phyloP scores from a whole-genome alignment of 2,888 invertebrate species.

The Tryphoninae sp. region DNA sequence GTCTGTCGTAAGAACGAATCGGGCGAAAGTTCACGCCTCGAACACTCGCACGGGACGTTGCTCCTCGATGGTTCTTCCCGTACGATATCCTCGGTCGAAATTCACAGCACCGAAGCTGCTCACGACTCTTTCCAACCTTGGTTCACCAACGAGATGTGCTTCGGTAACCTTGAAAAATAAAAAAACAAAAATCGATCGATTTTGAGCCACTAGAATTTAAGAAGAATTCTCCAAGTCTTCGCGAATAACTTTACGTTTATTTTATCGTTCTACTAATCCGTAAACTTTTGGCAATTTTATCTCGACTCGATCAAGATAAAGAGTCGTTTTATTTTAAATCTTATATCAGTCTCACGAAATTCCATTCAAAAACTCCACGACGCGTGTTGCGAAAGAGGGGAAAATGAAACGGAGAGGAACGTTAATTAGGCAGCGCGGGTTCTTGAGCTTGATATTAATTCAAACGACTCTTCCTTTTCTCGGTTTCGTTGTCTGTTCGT shows the following conservation, averaged over 20 bases:
- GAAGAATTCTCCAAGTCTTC: too few relatives aligned
- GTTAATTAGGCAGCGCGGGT: constrained; percentile 12
- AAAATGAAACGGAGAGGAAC: not conserved
- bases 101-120: constrained; percentile 39
- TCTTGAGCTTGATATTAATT: constrained; percentile 28
- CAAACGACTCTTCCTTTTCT: constrained; percentile 11
- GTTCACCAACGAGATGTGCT: constrained; percentile 46
- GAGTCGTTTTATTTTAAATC: too few relatives aligned
- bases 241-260: too few relatives aligned
- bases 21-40: constrained; percentile 46
- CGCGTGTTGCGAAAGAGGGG: too few relatives aligned
- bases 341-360: too few relatives aligned
- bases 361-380: too few relatives aligned
- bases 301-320: too few relatives aligned
- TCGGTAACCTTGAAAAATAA: constrained; percentile 49
- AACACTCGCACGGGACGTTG: constrained; percentile 31
- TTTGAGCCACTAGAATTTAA: too few relatives aligned
- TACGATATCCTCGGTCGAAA: constrained; percentile 47
- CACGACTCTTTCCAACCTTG: constrained; percentile 18
- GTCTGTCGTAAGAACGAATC: constrained; percentile 26
- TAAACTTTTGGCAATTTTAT: too few relatives aligned
- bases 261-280: too few relatives aligned
- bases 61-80: constrained; percentile 16
- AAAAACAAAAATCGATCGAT: not conserved
- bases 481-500: not conserved